Percentiles rank a stretch among this genome's conserved stretches.
Conservation (phyloP, 2,888 invertebrate species). For the Eristalis arbustorum region DNA sequence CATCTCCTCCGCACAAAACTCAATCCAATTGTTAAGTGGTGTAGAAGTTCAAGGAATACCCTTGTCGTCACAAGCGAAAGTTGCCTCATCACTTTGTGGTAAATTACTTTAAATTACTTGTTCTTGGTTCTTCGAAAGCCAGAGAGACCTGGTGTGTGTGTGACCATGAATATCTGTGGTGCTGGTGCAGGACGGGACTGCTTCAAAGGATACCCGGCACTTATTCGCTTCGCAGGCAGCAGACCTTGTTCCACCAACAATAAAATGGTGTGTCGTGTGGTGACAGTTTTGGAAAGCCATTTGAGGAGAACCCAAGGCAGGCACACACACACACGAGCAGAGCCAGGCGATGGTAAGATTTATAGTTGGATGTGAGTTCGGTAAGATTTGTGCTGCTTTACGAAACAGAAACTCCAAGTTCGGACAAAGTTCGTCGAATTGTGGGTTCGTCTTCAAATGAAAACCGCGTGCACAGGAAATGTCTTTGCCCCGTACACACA, state of each 20-base stretch:
- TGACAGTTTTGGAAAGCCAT: conserved; percentile 57
- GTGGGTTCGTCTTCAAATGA: conserved; percentile 36
- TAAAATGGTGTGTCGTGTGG: conserved; percentile 62
- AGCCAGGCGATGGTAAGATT: conserved; percentile 36
- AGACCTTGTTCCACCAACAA: conserved; percentile 36
- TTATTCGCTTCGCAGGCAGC: conserved; percentile 40
- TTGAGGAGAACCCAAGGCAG: background rate
- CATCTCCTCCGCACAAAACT: conserved; percentile 6
- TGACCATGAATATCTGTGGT: conserved; percentile 54
- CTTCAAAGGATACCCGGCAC: conserved; percentile 53
- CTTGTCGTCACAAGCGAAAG: conserved; percentile 18
- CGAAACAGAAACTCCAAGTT: conserved; percentile 60
- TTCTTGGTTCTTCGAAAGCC: conserved; percentile 38
- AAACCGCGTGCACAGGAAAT: conserved; percentile 38
- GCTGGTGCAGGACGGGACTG: background rate
- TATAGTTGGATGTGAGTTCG: conserved; percentile 55
- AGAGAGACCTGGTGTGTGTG: conserved; percentile 12
- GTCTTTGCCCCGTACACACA: conserved; percentile 26
- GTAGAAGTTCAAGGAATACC: conserved; percentile 50
- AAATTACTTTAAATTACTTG: conserved; percentile 68
- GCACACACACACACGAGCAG: background rate
- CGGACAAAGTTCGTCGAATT: conserved; percentile 59
- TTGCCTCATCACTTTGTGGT: conserved; percentile 66
- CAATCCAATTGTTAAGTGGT: conserved; percentile 55
- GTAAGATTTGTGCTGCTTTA: conserved; percentile 59